Evolutionary conservation across 2,797 vertebrate species (phyloP).

Genomic region (Babyrousa celebensis): DNA sequence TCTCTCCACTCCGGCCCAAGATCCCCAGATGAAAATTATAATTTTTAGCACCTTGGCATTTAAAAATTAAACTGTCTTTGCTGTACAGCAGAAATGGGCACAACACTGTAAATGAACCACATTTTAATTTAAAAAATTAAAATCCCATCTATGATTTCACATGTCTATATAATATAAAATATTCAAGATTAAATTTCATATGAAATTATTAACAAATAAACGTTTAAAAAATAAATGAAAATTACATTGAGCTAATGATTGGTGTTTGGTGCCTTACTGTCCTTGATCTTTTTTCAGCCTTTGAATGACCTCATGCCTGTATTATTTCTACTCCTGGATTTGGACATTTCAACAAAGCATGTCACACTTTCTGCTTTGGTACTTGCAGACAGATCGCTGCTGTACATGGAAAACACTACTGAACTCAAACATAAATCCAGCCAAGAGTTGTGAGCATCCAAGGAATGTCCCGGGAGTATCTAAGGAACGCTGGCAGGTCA

Average conservation of each 20-base stretch:
- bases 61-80: not conserved
- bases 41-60: not conserved
- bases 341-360: not conserved
- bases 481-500: not conserved
- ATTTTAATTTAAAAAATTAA: too few relatives aligned
- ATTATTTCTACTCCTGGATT: slow-evolving; percentile 39
- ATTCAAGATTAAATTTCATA: too few relatives aligned
- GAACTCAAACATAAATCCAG: slow-evolving; percentile 48
- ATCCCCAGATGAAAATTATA: not conserved
- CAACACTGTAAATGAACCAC: too few relatives aligned
- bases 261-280: not conserved
- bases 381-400: not conserved
- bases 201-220: too few relatives aligned
- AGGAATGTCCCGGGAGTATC: not conserved
- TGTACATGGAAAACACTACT: slow-evolving; percentile 41
- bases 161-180: too few relatives aligned
- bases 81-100: too few relatives aligned
- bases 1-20: not conserved
- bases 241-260: not conserved
- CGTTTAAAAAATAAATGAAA: not conserved
- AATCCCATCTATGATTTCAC: too few relatives aligned
- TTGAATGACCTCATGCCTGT: not conserved
- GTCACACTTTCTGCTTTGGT: not conserved
- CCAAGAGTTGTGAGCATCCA: not conserved
- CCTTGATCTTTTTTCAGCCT: not conserved